phyloP scores from a whole-genome alignment of 2,888 invertebrate genomes.

The Stenichneumon culpator region DNA sequence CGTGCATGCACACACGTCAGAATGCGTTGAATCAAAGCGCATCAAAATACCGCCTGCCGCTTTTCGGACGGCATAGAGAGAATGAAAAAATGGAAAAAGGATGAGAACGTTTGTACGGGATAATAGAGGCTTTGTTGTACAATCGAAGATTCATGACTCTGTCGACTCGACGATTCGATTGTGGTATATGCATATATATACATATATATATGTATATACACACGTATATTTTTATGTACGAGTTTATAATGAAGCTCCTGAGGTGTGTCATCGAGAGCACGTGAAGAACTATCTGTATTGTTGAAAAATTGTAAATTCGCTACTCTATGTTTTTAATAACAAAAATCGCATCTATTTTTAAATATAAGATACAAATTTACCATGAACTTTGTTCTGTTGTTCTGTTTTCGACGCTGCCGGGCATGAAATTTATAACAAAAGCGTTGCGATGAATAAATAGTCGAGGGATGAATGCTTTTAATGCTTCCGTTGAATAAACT shows the following conservation, averaged over 20 bases:
- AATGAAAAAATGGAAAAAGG: background rate
- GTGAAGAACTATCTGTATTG: no score
- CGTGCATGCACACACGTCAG: conserved; percentile 38
- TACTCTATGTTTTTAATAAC: no score
- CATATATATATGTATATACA: background rate
- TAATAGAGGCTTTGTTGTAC: conserved; percentile 39
- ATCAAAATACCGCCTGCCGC: conserved; percentile 46
- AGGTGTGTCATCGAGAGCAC: no score
- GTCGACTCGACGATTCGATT: conserved; percentile 10
- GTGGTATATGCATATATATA: background rate
- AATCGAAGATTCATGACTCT: conserved; percentile 32
- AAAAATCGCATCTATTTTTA: no score
- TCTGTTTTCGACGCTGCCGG: background rate
- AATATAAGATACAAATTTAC: no score
- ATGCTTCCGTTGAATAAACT: background rate
- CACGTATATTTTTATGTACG: conserved; percentile 3
- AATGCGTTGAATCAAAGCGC: conserved; percentile 43
- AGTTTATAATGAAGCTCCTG: no score
- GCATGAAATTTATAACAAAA: background rate
- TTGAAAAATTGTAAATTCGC: background rate
- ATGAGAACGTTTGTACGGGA: conserved; percentile 29
- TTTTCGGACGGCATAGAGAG: conserved; percentile 23
- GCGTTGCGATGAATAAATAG: background rate
- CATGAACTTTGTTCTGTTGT: no score
- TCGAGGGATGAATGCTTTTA: background rate